Percentiles rank a stretch among this genome's conserved stretches.
Conservation (phyloP, 2,113 vertebrate species). For the Rousettus leschenaultii region DNA sequence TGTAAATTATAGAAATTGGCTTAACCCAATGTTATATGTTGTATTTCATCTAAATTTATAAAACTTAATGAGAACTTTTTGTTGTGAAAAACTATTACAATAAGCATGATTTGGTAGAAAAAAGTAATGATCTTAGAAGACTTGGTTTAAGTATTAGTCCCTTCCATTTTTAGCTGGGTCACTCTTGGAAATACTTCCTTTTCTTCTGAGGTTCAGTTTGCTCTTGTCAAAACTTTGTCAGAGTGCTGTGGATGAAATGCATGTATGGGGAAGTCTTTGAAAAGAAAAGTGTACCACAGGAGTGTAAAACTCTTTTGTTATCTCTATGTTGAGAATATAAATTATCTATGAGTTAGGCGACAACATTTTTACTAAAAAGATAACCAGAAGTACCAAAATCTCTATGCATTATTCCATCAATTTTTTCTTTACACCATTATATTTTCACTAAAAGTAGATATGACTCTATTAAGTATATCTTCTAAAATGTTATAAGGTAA, state of each 20-base stretch:
- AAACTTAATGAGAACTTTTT: background rate
- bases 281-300: background rate
- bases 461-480: background rate
- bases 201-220: background rate
- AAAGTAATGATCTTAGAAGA: background rate
- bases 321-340: background rate
- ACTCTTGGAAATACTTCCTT: background rate
- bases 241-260: background rate
- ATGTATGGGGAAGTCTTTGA: background rate
- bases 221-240: background rate
- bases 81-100: background rate
- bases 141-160: background rate
- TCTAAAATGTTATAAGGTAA: background rate
- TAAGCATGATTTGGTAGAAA: background rate
- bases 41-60: background rate
- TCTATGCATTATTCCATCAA: background rate
- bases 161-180: background rate
- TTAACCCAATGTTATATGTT: background rate
- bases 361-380: background rate
- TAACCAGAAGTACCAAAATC: background rate
- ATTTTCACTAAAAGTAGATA: background rate
- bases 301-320: background rate
- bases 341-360: background rate
- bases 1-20: background rate
- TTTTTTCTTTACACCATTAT: background rate